phyloP scores from a whole-genome alignment of 2,888 invertebrate species.

The Xanthostigma xanthostigma region DNA sequence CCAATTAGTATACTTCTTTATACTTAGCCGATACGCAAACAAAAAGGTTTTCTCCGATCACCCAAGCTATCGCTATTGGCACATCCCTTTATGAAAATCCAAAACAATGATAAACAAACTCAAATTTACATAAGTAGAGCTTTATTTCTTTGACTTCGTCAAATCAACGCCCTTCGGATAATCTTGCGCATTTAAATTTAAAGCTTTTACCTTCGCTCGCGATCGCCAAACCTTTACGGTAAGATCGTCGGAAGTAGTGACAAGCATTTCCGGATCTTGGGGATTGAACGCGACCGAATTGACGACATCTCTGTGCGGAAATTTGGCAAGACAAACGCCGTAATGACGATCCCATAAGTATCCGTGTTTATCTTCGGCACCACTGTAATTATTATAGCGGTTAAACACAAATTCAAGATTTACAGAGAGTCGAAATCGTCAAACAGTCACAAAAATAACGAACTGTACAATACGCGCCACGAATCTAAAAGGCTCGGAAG shows the following conservation, averaged over 20 bases:
- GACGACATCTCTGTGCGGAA: conserved; percentile 64
- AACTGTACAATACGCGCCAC: no score
- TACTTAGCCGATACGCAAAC: no score
- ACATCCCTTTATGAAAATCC: no score
- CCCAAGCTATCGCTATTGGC: no score
- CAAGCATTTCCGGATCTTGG: conserved; percentile 60
- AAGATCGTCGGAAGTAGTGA: conserved; percentile 70
- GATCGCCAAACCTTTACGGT: conserved; percentile 49
- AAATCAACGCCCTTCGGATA: conserved; percentile 30
- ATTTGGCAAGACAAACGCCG: conserved; percentile 57
- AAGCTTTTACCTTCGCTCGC: conserved; percentile 29
- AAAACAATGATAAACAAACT: no score
- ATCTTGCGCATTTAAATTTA: conserved; percentile 28
- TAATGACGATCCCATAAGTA: conserved; percentile 79
- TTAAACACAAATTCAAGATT: background rate
- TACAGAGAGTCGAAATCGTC: background rate
- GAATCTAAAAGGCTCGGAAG: no score
- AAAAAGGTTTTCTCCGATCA: no score
- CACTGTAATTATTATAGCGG: conserved; percentile 35
- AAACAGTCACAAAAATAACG: conserved; percentile 2
- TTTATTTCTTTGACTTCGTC: background rate
- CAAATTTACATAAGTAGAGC: no score
- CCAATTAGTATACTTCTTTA: no score
- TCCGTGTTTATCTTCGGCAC: conserved; percentile 70
- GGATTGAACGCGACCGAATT: conserved; percentile 79